Evolutionary conservation across 2,113 vertebrate species (phyloP).

Genomic region (Neotoma lepida): DNA sequence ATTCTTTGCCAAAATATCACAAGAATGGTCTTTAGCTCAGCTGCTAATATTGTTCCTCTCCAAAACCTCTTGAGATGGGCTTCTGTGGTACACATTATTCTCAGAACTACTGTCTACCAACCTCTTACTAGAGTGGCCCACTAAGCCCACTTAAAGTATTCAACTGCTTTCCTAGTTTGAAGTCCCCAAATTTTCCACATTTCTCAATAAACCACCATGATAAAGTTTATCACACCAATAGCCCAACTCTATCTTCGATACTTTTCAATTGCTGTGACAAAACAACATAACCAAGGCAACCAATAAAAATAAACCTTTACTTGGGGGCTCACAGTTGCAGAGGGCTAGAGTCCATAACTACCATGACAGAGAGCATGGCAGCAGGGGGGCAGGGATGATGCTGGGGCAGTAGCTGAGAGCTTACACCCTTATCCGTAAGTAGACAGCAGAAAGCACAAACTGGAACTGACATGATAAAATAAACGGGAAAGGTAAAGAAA

Average conservation of each 20-base stretch:
- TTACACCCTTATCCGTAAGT: background rate
- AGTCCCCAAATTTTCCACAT: background rate
- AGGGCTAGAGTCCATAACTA: background rate
- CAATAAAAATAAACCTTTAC: background rate
- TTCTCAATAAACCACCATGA: background rate
- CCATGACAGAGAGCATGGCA: accelerated
- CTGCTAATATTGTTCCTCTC: background rate
- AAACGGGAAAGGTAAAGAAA: background rate
- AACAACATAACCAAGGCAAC: background rate
- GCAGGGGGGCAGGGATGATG: background rate
- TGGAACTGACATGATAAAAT: background rate
- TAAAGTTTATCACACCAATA: background rate
- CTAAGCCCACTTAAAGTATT: background rate
- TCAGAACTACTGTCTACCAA: background rate
- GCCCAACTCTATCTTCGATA: background rate
- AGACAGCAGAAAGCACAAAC: background rate
- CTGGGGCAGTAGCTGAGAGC: background rate
- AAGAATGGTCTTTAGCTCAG: background rate
- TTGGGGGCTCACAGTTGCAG: background rate
- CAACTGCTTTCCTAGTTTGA: background rate
- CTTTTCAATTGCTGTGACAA: background rate
- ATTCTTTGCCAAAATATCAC: background rate
- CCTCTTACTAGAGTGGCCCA: background rate
- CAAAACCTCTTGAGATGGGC: background rate
- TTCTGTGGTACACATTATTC: too few species aligned